These are phyloP conservation scores for Herminia tarsipennalis DNA, from an alignment of 2,888 invertebrate genomes.

Conservation along the genomic window DNA sequence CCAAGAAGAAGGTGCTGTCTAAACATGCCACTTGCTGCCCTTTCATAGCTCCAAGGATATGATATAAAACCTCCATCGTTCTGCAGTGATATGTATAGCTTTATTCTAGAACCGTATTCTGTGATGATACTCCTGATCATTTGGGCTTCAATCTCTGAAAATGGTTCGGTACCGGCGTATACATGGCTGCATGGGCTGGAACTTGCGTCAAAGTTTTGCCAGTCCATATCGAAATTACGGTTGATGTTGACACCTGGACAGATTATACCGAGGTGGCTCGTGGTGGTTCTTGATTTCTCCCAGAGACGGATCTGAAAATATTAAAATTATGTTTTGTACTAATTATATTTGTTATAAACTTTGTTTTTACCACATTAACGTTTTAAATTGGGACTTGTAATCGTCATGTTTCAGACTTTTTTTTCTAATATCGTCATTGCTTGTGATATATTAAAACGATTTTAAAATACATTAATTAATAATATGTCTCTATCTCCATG, in stretches of 20 bases:
- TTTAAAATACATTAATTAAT: no score
- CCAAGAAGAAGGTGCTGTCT: constrained; percentile 63
- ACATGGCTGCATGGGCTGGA: constrained; percentile 86
- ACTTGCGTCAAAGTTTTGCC: constrained; percentile 87
- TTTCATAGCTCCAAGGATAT: constrained; percentile 89
- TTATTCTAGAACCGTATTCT: constrained; percentile 72
- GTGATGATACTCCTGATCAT: constrained; percentile 85
- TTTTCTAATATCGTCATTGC: no score
- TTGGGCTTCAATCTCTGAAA: constrained; percentile 88
- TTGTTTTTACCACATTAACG: no score
- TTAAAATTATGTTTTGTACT: no score
- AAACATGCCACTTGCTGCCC: constrained; percentile 71
- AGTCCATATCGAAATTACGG: constrained; percentile 90
- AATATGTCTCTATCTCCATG: no score
- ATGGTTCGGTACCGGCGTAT: constrained; percentile 86
- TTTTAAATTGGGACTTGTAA: not conserved
- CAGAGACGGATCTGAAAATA: constrained; percentile 86
- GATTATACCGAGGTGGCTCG: constrained; percentile 55
- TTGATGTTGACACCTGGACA: constrained; percentile 91
- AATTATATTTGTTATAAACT: no score
- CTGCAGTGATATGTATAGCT: constrained; percentile 90
- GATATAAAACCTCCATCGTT: constrained; percentile 89
- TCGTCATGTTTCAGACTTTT: no score
- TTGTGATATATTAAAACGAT: no score
- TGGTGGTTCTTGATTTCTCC: constrained; percentile 87